phyloP scores from a whole-genome alignment of 2,797 vertebrate genomes.

The Yasuhikotakia modesta region DNA sequence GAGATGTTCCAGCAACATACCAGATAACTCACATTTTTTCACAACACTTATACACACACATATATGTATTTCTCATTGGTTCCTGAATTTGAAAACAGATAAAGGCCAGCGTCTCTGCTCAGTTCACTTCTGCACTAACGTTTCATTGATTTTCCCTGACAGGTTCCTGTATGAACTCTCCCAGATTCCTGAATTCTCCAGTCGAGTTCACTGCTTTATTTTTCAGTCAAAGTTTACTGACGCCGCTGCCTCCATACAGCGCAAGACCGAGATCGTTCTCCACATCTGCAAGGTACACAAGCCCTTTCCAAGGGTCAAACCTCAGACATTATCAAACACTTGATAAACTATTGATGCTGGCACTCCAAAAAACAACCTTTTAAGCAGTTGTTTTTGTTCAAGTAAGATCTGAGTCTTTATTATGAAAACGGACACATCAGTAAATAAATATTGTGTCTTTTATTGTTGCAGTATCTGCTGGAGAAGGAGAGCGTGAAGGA shows the following conservation, averaged over 20 bases:
- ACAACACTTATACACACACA: not conserved
- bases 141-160: conserved; percentile 39
- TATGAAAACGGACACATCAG: not conserved
- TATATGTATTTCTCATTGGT: not conserved
- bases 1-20: conserved; percentile 66
- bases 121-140: not conserved
- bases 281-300: conserved; percentile 81
- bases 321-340: conserved; percentile 20
- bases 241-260: conserved; percentile 78
- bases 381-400: conserved; percentile 16
- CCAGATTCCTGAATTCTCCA: conserved; percentile 90
- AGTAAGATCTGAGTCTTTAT: not conserved
- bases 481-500: conserved; percentile 80
- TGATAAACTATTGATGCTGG: conserved; percentile 30
- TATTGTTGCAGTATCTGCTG: conserved; percentile 78
- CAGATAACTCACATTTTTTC: conserved; percentile 26
- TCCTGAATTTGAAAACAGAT: conserved; percentile 4
- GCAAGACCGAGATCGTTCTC: conserved; percentile 83
- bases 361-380: conserved; percentile 16
- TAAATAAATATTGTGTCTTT: conserved; percentile 11
- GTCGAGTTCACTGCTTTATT: conserved; percentile 90
- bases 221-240: conserved; percentile 88
- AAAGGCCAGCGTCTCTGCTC: conserved; percentile 13
- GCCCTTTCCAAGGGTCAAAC: conserved; percentile 21
- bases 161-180: conserved; percentile 95